These are phyloP conservation scores for Calonectris borealis DNA, from an alignment of 2,113 vertebrate species.

Conservation along the genomic window DNA sequence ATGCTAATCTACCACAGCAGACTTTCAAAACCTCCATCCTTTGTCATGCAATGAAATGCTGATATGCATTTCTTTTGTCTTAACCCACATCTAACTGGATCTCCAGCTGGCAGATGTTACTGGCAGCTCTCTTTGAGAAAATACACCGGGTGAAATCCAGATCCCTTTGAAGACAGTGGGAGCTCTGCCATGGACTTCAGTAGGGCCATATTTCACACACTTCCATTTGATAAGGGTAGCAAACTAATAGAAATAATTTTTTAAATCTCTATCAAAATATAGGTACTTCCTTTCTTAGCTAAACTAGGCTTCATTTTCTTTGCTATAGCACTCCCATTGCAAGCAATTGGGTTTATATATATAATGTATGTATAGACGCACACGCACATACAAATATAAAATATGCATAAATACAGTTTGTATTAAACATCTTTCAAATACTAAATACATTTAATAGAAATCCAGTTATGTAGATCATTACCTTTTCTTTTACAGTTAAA, in stretches of 20 bases:
- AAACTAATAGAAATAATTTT: not conserved
- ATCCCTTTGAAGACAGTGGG: conserved; percentile 39
- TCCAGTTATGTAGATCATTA: not conserved
- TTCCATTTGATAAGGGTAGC: not conserved
- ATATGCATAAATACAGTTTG: not conserved
- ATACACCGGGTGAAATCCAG: conserved; percentile 15
- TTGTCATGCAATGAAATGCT: conserved; percentile 38
- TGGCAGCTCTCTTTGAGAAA: conserved; percentile 53
- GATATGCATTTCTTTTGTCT: conserved; percentile 60
- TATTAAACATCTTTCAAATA: not conserved
- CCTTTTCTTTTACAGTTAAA: not conserved
- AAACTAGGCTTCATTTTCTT: not conserved
- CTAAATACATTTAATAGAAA: not conserved
- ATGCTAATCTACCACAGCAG: not conserved
- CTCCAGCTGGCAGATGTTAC: conserved; percentile 58
- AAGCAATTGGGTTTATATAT: not conserved
- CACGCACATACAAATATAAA: not conserved
- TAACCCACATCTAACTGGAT: conserved; percentile 26
- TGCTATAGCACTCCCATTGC: not conserved
- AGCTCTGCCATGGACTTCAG: conserved; percentile 20
- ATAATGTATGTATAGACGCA: not conserved
- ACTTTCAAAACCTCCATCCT: conserved; percentile 13
- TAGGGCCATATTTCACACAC: not conserved
- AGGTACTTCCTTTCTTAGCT: not conserved
- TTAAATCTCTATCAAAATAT: not conserved